Conservation (phyloP, 2,797 vertebrate genomes). For the Alca torda region DNA sequence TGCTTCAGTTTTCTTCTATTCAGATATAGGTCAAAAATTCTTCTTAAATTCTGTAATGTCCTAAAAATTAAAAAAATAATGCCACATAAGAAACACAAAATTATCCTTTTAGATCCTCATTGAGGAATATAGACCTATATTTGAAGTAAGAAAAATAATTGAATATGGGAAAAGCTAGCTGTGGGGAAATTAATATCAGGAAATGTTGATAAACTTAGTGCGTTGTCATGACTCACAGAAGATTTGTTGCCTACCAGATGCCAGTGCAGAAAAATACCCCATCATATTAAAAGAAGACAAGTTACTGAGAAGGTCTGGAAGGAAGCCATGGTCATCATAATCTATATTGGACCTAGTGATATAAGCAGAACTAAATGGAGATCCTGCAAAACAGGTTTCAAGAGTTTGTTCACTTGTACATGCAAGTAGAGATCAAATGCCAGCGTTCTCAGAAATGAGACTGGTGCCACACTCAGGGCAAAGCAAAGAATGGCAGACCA, state of each 20-base stretch:
- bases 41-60: neutral
- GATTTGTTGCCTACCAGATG: slow-evolving; percentile 49
- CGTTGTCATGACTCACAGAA: neutral
- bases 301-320: slow-evolving; percentile 55
- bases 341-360: slow-evolving; percentile 40
- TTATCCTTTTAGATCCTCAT: neutral
- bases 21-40: neutral
- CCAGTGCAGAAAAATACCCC: neutral
- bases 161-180: neutral
- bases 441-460: neutral
- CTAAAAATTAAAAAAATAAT: neutral
- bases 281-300: neutral
- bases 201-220: neutral
- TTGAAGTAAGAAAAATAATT: neutral
- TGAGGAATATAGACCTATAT: neutral
- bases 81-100: neutral
- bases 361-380: slow-evolving; percentile 42
- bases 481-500: slow-evolving; percentile 31
- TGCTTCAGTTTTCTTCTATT: neutral
- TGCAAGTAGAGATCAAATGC: neutral
- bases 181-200: neutral
- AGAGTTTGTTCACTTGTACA: neutral
- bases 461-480: slow-evolving; percentile 43
- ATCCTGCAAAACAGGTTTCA: slow-evolving; percentile 8
- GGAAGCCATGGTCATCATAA: slow-evolving; percentile 34